A percentile compares a stretch with the other conserved stretches of the same genome.
Conservation (phyloP, 2,113 vertebrate genomes). For the Crotophaga sulcirostris region DNA sequence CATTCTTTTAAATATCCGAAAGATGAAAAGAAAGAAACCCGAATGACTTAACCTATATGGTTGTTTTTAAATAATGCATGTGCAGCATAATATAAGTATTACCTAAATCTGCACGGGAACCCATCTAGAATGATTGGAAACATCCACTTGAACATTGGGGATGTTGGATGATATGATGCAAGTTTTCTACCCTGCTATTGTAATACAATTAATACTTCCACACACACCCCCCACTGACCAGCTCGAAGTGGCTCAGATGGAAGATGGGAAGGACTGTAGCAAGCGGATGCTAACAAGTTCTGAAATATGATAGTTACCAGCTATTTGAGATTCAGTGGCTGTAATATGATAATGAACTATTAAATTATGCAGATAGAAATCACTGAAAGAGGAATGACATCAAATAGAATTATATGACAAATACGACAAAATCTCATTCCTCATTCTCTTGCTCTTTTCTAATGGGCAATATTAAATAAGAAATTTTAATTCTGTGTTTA, state of each 20-base stretch:
- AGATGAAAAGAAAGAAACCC: neutral
- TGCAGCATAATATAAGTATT: neutral
- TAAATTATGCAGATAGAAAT: conserved; percentile 56
- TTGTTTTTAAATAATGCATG: conserved; percentile 20
- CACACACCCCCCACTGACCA: neutral
- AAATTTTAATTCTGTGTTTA: conserved; percentile 2
- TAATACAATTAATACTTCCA: conserved; percentile 21
- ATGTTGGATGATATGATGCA: neutral
- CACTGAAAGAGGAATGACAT: conserved; percentile 43
- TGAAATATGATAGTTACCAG: conserved; percentile 63
- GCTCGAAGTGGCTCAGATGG: conserved; percentile 8
- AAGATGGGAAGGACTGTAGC: conserved; percentile 10
- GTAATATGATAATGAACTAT: conserved; percentile 46
- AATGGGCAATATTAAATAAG: conserved; percentile 20
- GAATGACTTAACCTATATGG: neutral
- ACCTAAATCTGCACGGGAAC: conserved; percentile 21
- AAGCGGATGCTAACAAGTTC: conserved; percentile 48
- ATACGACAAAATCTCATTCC: conserved; percentile 23
- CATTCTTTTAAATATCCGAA: neutral
- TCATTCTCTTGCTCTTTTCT: conserved; percentile 20
- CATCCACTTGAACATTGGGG: neutral
- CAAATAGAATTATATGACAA: conserved; percentile 46
- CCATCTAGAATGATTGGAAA: neutral
- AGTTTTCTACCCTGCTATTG: conserved; percentile 19
- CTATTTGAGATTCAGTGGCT: conserved; percentile 58